Percentiles rank a stretch among this genome's conserved stretches.
Conservation (phyloP, 2,797 vertebrate species). For the Capromys pilorides region DNA sequence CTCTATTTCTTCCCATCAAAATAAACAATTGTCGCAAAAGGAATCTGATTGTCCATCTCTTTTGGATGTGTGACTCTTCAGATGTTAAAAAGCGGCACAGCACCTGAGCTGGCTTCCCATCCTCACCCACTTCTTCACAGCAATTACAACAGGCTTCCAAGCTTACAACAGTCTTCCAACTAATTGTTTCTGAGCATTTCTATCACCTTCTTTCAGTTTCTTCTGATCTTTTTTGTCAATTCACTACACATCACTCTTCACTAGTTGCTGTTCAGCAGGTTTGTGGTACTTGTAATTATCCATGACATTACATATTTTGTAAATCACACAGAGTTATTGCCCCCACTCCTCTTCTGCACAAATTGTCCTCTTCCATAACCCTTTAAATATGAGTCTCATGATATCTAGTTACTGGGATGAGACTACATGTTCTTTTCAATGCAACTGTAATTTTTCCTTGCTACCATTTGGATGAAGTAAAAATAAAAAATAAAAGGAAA, state of each 20-base stretch:
- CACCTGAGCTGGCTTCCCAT: neutral
- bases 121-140: neutral
- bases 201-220: neutral
- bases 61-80: neutral
- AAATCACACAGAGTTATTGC: neutral
- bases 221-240: neutral
- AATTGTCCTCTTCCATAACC: slow-evolving; percentile 21
- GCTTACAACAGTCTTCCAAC: neutral
- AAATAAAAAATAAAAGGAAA: neutral
- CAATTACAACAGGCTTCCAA: neutral
- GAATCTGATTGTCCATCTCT: neutral
- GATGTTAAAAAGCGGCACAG: neutral
- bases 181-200: fast-evolving
- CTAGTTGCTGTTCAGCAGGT: neutral
- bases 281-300: neutral
- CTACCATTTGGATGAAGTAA: neutral
- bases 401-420: neutral
- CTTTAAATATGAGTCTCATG: slow-evolving; percentile 43
- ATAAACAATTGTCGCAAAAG: neutral
- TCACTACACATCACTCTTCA: neutral
- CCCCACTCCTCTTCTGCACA: neutral
- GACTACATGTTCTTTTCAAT: neutral
- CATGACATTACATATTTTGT: neutral
- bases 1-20: neutral
- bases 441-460: neutral